Conservation (phyloP, 2,888 invertebrate species). For the Amphipoea lucens region DNA sequence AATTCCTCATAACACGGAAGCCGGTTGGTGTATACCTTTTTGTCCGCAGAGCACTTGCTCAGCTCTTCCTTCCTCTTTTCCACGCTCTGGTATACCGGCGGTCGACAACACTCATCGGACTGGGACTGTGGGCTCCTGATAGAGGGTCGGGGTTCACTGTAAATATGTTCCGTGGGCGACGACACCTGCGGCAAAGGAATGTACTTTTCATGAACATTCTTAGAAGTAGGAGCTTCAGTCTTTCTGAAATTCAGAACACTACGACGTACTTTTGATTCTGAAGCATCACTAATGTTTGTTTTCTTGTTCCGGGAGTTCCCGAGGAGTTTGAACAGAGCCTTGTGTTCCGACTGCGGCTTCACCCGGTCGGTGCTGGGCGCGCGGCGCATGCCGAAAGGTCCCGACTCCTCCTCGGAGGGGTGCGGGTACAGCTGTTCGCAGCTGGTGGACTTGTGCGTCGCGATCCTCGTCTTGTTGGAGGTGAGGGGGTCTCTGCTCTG, state of each 20-base stretch:
- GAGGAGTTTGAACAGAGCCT: slow-evolving; percentile 85
- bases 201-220: slow-evolving; percentile 87
- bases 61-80: slow-evolving; percentile 84
- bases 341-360: slow-evolving; percentile 82
- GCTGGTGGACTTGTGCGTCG: slow-evolving; percentile 87
- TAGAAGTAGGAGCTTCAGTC: slow-evolving; percentile 78
- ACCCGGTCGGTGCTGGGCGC: slow-evolving; percentile 89
- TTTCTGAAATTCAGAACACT: slow-evolving; percentile 87
- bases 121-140: slow-evolving; percentile 78
- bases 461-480: slow-evolving; percentile 82
- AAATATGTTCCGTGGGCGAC: slow-evolving; percentile 83
- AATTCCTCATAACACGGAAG: slow-evolving; percentile 89
- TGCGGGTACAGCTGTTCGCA: slow-evolving; percentile 88
- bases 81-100: slow-evolving; percentile 87
- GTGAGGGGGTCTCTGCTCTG: slow-evolving; percentile 87
- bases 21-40: slow-evolving; percentile 82
- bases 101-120: slow-evolving; percentile 84
- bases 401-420: slow-evolving; percentile 80
- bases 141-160: slow-evolving; percentile 84
- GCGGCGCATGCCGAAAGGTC: slow-evolving; percentile 83
- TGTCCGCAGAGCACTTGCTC: slow-evolving; percentile 77
- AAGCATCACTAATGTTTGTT: slow-evolving; percentile 78
- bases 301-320: slow-evolving; percentile 86
- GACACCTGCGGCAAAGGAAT: slow-evolving; percentile 84
- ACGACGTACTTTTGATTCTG: slow-evolving; percentile 82